Evolutionary conservation across 2,888 invertebrate species (phyloP), one percentile per base, ranked within the genome.

Genomic region (Sphecodes monilicornis): DNA sequence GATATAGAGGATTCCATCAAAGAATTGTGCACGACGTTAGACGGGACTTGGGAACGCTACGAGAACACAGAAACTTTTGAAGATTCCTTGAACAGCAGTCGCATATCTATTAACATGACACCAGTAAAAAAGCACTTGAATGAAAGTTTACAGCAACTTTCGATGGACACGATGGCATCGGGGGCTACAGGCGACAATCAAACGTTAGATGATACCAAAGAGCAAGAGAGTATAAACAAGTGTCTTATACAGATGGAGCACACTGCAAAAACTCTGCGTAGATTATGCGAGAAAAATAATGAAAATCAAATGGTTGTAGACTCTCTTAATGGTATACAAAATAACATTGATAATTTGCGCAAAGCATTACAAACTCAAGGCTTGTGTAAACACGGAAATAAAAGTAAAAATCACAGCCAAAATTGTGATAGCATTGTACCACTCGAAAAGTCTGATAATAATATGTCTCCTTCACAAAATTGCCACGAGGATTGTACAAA

Each of bases 121-220:
- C 93, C 93, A 0, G 93, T 95, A 1, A 94, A 94, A 70, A 93
- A 90, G 60, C 93, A 93, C 41, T 86, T 95, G 26, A 95, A 94
- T 75, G 94, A 95, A 69, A 95, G 94, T 81, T 85, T 95, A 13
- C 93, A 93, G 76, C 94, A 94, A n/a, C 86, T 95, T 70, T 93
- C 94, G 3, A 66, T 94, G 54, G 94, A 94, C n/a, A 80, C 92
- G 4, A 92, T 94, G 29, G 86, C 92, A 18, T 68, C 93, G 22
- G 94, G 93, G 68, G 76, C 73, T 60, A 91, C 90, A 0, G 71
- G 83, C 5, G 86, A 69, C 13, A 77, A 82, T 75, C 86, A 81
- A 66, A 74, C 75, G 3, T 41, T 79, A 11, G 50, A 86, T 10
- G 80, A 85, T 10, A 77, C 86, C 0, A 39, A 91, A 72, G 91